Evolutionary conservation across 2,113 vertebrate genomes (phyloP).

Genomic region (Haemorhous mexicanus): DNA sequence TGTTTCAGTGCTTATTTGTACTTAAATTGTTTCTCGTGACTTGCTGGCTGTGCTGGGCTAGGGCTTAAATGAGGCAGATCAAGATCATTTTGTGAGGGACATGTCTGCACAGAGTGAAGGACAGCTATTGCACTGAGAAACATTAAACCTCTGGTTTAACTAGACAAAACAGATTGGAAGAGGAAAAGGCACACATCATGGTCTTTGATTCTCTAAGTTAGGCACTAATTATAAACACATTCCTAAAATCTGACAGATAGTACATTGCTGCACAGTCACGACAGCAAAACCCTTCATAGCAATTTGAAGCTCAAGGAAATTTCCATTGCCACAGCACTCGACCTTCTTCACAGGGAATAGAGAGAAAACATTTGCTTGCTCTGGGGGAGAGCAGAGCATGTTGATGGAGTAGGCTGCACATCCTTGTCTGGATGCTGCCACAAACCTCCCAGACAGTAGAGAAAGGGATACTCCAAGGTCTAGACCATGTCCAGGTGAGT

Average conservation of each 20-base stretch:
- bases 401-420: not conserved
- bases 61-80: not conserved
- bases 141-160: not conserved
- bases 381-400: not conserved
- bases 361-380: not conserved
- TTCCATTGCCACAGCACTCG: not conserved
- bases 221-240: not conserved
- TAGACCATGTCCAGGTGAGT: not conserved
- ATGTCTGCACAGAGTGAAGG: not conserved
- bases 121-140: not conserved
- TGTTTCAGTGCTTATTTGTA: not conserved
- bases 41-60: not conserved
- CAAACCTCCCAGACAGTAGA: not conserved
- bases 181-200: not conserved
- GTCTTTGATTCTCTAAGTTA: not conserved
- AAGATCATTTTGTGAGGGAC: not conserved
- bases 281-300: not conserved
- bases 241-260: not conserved
- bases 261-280: not conserved
- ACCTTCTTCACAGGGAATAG: not conserved
- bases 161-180: not conserved
- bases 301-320: conserved; percentile 13
- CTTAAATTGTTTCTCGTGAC: not conserved
- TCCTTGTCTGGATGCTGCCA: not conserved
- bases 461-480: not conserved